Conservation (phyloP, 1,140 invertebrate genomes). For the Megalonaias nervosa region DNA sequence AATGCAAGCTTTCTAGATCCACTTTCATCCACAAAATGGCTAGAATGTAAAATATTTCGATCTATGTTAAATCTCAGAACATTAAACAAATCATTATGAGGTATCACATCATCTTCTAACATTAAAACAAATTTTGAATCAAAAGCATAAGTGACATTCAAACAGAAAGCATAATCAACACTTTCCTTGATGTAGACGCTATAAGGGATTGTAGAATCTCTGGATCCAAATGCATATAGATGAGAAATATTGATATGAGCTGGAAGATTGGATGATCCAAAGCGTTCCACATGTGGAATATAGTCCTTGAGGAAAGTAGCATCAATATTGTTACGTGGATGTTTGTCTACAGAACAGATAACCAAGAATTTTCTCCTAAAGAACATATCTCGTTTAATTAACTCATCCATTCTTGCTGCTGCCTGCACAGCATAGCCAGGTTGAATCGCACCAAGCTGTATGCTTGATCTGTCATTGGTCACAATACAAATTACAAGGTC, state of each 20-base stretch:
- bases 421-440: conserved; percentile 37
- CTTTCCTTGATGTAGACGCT: conserved; percentile 13
- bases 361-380: conserved; percentile 30
- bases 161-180: conserved; percentile 43
- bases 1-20: conserved; percentile 20
- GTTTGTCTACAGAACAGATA: conserved; percentile 43
- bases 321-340: conserved; percentile 30
- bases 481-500: conserved; percentile 26
- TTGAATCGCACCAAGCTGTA: neutral
- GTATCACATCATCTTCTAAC: conserved; percentile 49
- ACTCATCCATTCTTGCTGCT: conserved; percentile 21
- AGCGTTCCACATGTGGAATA: conserved; percentile 37
- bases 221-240: neutral
- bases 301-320: conserved; percentile 29
- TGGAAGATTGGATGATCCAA: conserved; percentile 25
- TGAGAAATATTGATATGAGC: neutral
- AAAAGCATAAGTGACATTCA: conserved; percentile 30
- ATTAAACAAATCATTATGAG: conserved; percentile 25
- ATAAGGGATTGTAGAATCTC: neutral
- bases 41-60: conserved; percentile 7
- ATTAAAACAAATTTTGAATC: conserved; percentile 35
- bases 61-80: conserved; percentile 32
- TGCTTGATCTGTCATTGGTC: neutral
- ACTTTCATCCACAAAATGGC: neutral
- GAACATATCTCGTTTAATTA: conserved; percentile 22